phyloP scores from a whole-genome alignment of 2,888 invertebrate genomes.

The Synergus gifuensis region DNA sequence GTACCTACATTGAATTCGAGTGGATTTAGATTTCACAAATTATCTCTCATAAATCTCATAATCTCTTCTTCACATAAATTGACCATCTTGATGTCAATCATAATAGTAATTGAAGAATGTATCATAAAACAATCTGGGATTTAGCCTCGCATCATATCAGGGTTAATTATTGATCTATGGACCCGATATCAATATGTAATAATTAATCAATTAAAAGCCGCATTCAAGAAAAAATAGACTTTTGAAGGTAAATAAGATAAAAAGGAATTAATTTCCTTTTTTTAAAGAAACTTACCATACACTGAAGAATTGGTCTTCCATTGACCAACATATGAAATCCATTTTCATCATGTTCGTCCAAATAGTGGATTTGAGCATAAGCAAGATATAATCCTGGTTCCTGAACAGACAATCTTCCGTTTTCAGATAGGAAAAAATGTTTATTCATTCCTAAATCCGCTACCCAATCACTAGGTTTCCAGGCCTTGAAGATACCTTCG shows the following conservation, averaged over 20 bases:
- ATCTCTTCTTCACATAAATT: background rate
- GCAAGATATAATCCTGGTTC: conserved; percentile 87
- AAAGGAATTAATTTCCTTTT: background rate
- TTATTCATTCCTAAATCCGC: conserved; percentile 81
- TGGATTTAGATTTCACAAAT: no score
- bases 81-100: conserved; percentile 12
- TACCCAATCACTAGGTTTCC: conserved; percentile 84
- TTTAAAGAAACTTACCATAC: conserved; percentile 76
- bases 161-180: conserved; percentile 17
- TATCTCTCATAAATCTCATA: background rate
- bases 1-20: no score
- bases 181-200: background rate
- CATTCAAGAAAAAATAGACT: background rate
- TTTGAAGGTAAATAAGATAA: background rate
- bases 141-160: background rate
- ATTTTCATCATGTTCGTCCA: conserved; percentile 87
- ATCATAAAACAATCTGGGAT: conserved; percentile 7
- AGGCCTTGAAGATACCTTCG: conserved; percentile 82
- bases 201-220: background rate
- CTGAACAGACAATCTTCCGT: conserved; percentile 84
- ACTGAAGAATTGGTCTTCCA: conserved; percentile 84
- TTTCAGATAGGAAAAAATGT: conserved; percentile 80
- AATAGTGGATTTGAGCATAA: conserved; percentile 90
- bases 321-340: conserved; percentile 85
- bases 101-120: background rate